These are phyloP conservation scores for Callospermophilus lateralis DNA, from an alignment of 2,113 vertebrate genomes.

Conservation along the genomic window DNA sequence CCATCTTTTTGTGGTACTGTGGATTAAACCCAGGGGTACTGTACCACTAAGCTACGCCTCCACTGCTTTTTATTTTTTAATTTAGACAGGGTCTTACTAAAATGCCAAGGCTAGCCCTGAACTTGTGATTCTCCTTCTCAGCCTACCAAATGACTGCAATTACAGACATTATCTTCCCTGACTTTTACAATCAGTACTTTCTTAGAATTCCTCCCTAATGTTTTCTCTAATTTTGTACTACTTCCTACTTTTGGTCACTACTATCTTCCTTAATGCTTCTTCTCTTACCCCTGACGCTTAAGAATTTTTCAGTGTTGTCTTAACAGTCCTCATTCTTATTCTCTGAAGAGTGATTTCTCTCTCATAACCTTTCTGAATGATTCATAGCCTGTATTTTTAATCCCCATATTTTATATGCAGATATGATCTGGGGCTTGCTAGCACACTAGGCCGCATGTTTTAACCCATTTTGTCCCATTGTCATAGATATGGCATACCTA, in stretches of 20 bases:
- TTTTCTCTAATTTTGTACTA: slow-evolving; percentile 33
- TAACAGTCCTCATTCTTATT: background rate
- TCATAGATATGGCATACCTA: background rate
- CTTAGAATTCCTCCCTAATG: slow-evolving; percentile 1
- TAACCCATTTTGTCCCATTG: background rate
- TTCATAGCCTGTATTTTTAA: background rate
- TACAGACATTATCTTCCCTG: background rate
- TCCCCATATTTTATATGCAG: background rate
- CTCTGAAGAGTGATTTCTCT: background rate
- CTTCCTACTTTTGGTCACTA: background rate
- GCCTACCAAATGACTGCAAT: no score
- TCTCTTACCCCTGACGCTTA: slow-evolving; percentile 20
- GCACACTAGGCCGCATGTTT: background rate
- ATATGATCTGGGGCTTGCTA: background rate
- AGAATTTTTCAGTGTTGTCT: background rate
- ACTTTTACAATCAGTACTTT: background rate
- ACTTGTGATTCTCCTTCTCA: no score
- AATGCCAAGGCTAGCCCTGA: no score
- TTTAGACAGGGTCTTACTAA: no score
- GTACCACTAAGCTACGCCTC: no score
- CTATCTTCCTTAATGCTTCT: slow-evolving; percentile 15
- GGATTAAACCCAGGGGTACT: no score
- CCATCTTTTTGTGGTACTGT: no score
- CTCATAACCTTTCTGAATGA: slow-evolving; percentile 32
- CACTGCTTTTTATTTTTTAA: no score